phyloP scores from a whole-genome alignment of 2,797 vertebrate genomes.

The Protosalanx chinensis region DNA sequence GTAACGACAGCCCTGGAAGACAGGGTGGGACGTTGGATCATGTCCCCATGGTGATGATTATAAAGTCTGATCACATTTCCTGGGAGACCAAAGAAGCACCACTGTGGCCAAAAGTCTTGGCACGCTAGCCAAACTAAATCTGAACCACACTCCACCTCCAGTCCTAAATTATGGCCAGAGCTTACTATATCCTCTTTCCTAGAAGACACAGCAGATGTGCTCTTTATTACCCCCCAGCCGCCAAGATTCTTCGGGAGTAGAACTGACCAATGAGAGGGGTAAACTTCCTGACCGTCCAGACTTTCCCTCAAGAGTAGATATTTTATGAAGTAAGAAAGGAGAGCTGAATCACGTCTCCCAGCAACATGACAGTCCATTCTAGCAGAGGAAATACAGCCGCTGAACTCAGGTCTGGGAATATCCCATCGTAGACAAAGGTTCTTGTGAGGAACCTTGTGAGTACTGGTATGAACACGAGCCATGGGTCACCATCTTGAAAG shows the following conservation, averaged over 20 bases:
- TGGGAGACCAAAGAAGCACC: slow-evolving; percentile 39
- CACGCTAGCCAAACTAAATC: slow-evolving; percentile 31
- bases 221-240: slow-evolving; percentile 56
- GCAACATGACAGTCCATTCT: slow-evolving; percentile 34
- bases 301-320: slow-evolving; percentile 50
- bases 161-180: slow-evolving; percentile 41
- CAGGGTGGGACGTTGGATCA: slow-evolving; percentile 48
- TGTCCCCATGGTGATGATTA: slow-evolving; percentile 39
- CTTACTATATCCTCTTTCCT: slow-evolving; percentile 52
- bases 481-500: slow-evolving; percentile 21
- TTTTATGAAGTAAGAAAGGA: slow-evolving; percentile 55
- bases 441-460: not conserved
- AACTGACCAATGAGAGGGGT: slow-evolving; percentile 48
- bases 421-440: slow-evolving; percentile 17
- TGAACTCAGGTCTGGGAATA: slow-evolving; percentile 27
- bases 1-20: slow-evolving; percentile 52
- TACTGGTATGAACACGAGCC: slow-evolving; percentile 6
- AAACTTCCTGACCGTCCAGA: slow-evolving; percentile 46
- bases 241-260: slow-evolving; percentile 64
- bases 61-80: slow-evolving; percentile 41
- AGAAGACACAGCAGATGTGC: slow-evolving; percentile 67
- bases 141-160: slow-evolving; percentile 36
- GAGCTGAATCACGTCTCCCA: slow-evolving; percentile 46
- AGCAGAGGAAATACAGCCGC: slow-evolving; percentile 17
- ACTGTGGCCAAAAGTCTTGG: slow-evolving; percentile 19